phyloP scores from a whole-genome alignment of 53 echinoderm and acorn worm species.

The Actinopyga echinites region DNA sequence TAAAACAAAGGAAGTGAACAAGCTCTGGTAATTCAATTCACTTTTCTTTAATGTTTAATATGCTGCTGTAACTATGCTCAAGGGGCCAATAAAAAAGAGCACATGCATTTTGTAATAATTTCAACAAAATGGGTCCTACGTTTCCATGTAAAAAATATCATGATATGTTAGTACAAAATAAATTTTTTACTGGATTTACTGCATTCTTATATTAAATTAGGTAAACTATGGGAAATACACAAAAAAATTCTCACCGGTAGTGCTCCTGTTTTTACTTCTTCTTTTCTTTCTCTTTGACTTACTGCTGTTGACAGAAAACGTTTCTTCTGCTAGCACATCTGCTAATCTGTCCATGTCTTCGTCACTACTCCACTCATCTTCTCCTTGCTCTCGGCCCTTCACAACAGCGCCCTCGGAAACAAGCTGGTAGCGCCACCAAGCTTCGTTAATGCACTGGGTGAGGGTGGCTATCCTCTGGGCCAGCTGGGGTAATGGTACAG shows the following conservation, averaged over 20 bases:
- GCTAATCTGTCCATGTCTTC: constrained; percentile 61
- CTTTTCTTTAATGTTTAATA: too few relatives aligned
- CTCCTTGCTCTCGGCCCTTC: background rate
- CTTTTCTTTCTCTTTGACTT: constrained; percentile 34
- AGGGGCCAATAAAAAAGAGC: too few relatives aligned
- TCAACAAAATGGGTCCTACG: too few relatives aligned
- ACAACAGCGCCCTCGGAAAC: constrained; percentile 53
- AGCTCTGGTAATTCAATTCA: too few relatives aligned
- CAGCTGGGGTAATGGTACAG: constrained; percentile 64
- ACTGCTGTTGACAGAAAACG: background rate
- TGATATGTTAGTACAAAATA: too few relatives aligned
- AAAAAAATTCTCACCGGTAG: background rate
- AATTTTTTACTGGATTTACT: too few relatives aligned
- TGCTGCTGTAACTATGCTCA: too few relatives aligned
- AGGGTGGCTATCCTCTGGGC: constrained; percentile 81
- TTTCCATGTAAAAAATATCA: too few relatives aligned
- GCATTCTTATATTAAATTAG: too few relatives aligned
- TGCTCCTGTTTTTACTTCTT: constrained; percentile 34
- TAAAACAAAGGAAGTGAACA: too few relatives aligned
- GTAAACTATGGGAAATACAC: too few relatives aligned
- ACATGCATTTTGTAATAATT: too few relatives aligned
- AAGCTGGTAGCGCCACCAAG: constrained; percentile 90
- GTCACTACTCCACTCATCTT: constrained; percentile 62
- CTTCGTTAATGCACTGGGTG: constrained; percentile 77
- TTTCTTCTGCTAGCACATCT: constrained; percentile 46